These are phyloP conservation scores for Parochlus steinenii DNA, from an alignment of 2,888 invertebrate genomes.

Conservation along the genomic window DNA sequence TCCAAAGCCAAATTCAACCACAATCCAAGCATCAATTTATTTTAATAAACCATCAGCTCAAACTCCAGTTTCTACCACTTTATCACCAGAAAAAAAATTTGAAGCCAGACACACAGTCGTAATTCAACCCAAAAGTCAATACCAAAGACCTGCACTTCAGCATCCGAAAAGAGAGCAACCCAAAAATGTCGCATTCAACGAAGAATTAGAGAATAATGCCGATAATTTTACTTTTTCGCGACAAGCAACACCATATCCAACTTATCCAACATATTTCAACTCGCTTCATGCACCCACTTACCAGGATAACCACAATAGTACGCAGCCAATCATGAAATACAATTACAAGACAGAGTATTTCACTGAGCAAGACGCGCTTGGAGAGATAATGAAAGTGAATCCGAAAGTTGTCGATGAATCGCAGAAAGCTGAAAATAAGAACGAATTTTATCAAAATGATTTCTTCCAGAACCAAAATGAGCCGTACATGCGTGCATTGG, in stretches of 20 bases:
- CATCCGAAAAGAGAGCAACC: background rate
- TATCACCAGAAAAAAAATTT: constrained; percentile 1
- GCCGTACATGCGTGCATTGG: too few relatives aligned
- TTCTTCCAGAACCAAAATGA: too few relatives aligned
- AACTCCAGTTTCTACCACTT: constrained; percentile 2
- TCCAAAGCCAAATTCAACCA: constrained; percentile 1
- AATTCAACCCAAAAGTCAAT: constrained; percentile 7
- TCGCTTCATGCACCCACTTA: background rate
- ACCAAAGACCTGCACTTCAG: constrained; percentile 1
- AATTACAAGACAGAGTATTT: constrained; percentile 9
- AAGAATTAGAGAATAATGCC: constrained; percentile 6
- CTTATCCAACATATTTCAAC: background rate
- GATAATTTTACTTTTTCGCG: constrained; percentile 1
- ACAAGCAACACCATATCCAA: background rate
- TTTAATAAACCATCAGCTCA: constrained; percentile 7
- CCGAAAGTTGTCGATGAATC: too few relatives aligned
- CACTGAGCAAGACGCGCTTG: constrained; percentile 11
- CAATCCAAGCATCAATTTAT: constrained; percentile 1
- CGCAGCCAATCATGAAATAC: constrained; percentile 7
- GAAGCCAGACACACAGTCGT: constrained; percentile 1
- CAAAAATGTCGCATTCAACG: background rate
- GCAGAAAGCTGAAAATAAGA: too few relatives aligned
- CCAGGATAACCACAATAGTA: background rate
- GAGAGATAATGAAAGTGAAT: too few relatives aligned
- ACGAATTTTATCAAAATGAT: too few relatives aligned